Base-by-base conservation (phyloP, 2,113 vertebrate species). In the Perccottus glenii region DNA sequence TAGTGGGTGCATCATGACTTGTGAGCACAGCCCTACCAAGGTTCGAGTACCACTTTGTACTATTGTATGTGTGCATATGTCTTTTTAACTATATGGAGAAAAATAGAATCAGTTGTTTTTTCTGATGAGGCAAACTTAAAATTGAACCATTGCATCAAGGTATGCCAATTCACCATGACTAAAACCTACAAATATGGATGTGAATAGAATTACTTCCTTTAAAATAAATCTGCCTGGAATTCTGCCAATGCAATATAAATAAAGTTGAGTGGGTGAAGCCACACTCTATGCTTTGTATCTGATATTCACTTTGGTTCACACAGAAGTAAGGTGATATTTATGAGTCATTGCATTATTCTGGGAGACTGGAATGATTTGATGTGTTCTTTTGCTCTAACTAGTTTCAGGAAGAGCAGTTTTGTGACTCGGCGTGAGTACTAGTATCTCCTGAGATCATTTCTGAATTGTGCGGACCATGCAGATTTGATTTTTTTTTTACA, bases 321-420 rank as follows among this genome's bases (percentile, higher is more conserved):
- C 51, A 82, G 73, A 75, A 77, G 79, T 60, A 70, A 79, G 85
- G 79, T 83, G 86, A 85, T 87, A 80, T 73, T 83, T 81, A 75
- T 90, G 88, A 90, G 75, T 87, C 86, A 89, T 6, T 59, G 72
- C 70, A 73, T 86, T 85, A 89, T 90, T 90, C 77, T 73, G 77
- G 73, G 87, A 83, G 71, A 75, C 73, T 48, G 77, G 78, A 83
- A 86, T 77, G 55, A 80, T 85, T 87, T 72, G 62, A 73, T 85
- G 70, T 33, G 10, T 81, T 84, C 64, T 80, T 60, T 60, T 64
- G 73, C 85, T 85, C 79, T 60, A 67, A 73, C 52, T 77, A 3
- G 11, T 83, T 83, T 85, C 70, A 70, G 73, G 60, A 77, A 78
- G 44, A 5, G 8, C 67, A 69, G 45, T 67, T 83, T 71, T 4